Conservation (phyloP, 2,797 vertebrate genomes). For the Scyliorhinus canicula region DNA sequence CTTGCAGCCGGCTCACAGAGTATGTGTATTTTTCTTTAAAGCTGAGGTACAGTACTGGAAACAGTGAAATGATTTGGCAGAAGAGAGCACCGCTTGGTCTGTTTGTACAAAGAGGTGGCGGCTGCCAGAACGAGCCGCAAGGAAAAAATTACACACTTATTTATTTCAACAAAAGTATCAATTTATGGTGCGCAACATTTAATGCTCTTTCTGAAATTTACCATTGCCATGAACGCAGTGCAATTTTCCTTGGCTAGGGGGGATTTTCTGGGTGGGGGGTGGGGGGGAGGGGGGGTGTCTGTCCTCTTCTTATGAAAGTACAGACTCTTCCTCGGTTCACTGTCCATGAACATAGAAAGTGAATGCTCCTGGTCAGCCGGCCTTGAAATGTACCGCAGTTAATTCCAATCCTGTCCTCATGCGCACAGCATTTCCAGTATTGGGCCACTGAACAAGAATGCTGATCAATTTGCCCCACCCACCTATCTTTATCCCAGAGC, state of each 20-base stretch:
- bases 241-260: neutral
- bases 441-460: neutral
- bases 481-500: neutral
- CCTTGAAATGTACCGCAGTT: neutral
- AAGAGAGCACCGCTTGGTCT: neutral
- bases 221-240: neutral
- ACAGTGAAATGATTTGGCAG: constrained; percentile 27
- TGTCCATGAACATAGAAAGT: neutral
- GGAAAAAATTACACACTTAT: neutral
- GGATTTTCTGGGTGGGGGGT: neutral
- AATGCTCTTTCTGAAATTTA: neutral
- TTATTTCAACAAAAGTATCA: neutral
- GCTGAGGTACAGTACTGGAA: constrained; percentile 28
- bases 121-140: neutral
- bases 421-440: neutral
- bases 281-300: too few relatives aligned
- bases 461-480: neutral
- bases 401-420: neutral
- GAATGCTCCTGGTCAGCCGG: neutral
- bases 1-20: neutral
- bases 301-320: neutral
- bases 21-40: constrained; percentile 19
- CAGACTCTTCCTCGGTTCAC: neutral
- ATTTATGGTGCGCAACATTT: neutral
- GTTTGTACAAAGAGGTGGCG: neutral